Evolutionary conservation across 2,113 vertebrate species (phyloP), one percentile per base, ranked within the genome.

Genomic region (Physeter macrocephalus): DNA sequence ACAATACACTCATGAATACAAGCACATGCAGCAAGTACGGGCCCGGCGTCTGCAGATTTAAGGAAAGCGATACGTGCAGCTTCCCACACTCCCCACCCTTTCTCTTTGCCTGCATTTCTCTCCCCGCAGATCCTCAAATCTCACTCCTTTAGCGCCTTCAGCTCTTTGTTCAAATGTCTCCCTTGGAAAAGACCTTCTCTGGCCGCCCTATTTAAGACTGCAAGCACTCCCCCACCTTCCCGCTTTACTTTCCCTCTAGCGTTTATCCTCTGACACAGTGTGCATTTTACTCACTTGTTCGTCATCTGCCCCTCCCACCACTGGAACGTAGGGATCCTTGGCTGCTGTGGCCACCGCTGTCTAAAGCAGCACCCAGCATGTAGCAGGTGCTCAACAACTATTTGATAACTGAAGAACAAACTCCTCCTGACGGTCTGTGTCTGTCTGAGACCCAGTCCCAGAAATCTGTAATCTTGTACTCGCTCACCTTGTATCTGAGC

Each of bases 361-460:
- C 23, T 31, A 25, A 11, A 62, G 52, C 27, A 39, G 72, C 7
- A 18, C 2, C 61, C 0, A 1, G 27, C 0, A 1, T 5, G 27
- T 3, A 41, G 80, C 31, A 36, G 21, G 21, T 69, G 64, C 29
- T 80, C 75, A 61, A 0, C 12, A 27, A 59, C 23, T 18, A 31
- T 4, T 5, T 27, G 59, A 34, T 14, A 72, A 23, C 3, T 5
- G 14, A n/a, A 90, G 34, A 75, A 23, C 0, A 34, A 71, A 15
- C 27, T 34, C 69, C 66, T 88, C 14, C 61, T 25, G 31, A 46
- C 0, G 1, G 46, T 3, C 41, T 46, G 29, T 25, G 75, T 0
- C 0, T 39, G n/a, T 54, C 61, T 54, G 84, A 78, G 67, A 36
- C 64, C 0, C 1, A 39, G 49, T n/a, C 25, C 61, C 29, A 27